Evolutionary conservation across 2,888 invertebrate genomes (phyloP).

Genomic region (Emesis castigata): DNA sequence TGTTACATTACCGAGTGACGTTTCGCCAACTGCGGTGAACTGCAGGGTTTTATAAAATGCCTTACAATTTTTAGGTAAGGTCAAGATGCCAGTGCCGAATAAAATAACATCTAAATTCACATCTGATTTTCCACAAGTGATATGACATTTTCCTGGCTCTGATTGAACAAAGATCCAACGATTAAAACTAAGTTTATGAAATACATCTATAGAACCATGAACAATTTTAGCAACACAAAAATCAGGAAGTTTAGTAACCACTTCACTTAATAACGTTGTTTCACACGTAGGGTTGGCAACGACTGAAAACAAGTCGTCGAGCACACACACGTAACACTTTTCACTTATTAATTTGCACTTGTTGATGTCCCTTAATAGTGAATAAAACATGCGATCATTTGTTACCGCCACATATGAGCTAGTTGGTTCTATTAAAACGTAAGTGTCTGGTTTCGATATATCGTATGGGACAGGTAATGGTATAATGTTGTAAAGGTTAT

Average conservation of each 20-base stretch:
- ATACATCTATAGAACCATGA: background rate
- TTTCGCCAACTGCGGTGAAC: constrained; percentile 9
- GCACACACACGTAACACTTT: background rate
- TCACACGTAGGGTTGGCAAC: constrained; percentile 8
- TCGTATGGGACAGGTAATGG: background rate
- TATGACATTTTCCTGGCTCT: constrained; percentile 1
- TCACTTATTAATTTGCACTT: background rate
- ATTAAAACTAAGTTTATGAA: background rate
- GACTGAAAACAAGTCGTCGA: constrained; percentile 14
- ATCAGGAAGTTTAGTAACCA: constrained; percentile 9
- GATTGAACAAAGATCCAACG: background rate
- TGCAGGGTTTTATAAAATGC: constrained; percentile 10
- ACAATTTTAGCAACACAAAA: constrained; percentile 10
- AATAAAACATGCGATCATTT: background rate
- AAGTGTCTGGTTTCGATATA: constrained; percentile 1
- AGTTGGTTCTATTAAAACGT: background rate
- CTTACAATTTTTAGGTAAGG: constrained; percentile 3
- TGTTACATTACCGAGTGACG: background rate
- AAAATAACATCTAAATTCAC: constrained; percentile 6
- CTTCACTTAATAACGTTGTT: constrained; percentile 10
- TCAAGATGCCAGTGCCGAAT: constrained; percentile 10
- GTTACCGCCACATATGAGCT: constrained; percentile 14
- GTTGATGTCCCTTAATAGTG: background rate
- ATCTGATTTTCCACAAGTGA: constrained; percentile 9
- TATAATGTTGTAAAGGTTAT: background rate